Evolutionary conservation across 1,140 invertebrate species (phyloP), one percentile per base, ranked within the genome.

Genomic region (Limonius californicus): DNA sequence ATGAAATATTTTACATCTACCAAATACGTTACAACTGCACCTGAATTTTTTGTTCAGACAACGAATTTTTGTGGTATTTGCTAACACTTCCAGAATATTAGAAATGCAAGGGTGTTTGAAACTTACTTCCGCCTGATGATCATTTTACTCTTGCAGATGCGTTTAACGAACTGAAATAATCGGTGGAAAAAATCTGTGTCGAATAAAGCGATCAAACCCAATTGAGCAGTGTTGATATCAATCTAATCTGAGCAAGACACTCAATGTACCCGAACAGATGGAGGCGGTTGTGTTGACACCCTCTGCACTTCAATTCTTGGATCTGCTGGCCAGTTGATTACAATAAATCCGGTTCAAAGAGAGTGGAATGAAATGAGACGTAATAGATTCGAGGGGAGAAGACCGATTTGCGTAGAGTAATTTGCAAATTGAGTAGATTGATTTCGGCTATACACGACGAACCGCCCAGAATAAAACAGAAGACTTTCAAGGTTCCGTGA

Each of bases 381-480:
- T 59, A 67, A 67, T 61, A 50, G 59, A 62, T 35, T 19, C 20
- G 45, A 54, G 56, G 59, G 61, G 50, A 55, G 65, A 54, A 32
- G 55, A 20, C 39, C 56, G 61, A 64, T 67, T 61, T 64, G 62
- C 45, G 45, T 50, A 50, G 20, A 66, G 59, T 68, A 57, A 68
- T 68, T 68, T 68, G 67, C 64, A 68, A 68, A 68, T 68, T 66
- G 64, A 63, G 30, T 64, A 43, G 19, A 59, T 57, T 61, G 64
- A 68, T 68, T 62, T 18, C 2, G 16, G 19, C 45, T 18, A 50
- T 50, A 50, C 45, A 50, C 8, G 45, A 1, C 16, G 45, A 50
- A 19, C 9, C 16, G 11, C 12, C 16, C 2, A 50, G 2, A 19
- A 18, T 4, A 50, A 50, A 12, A 19, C 16, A 21, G 7, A 21